Evolutionary conservation across 2,888 invertebrate species (phyloP).

Genomic region (Sisyra nigra): DNA sequence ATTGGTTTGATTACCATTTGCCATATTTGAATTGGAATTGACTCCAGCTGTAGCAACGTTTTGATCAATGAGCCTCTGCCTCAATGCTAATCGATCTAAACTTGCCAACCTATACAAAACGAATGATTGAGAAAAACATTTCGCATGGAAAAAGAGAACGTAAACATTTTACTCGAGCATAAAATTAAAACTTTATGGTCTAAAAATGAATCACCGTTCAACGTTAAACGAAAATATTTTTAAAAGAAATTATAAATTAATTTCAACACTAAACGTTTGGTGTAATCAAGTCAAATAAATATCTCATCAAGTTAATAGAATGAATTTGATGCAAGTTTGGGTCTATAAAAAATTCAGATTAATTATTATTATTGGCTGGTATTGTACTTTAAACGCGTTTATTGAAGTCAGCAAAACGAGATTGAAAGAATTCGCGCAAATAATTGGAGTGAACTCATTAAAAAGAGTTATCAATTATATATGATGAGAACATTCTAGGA

Average conservation of each 20-base stretch:
- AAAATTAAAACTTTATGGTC: too few species aligned
- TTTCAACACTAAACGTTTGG: not conserved
- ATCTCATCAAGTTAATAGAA: too few species aligned
- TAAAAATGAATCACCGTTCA: not conserved
- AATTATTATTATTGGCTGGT: too few species aligned
- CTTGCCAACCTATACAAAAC: constrained; percentile 39
- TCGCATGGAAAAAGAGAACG: not conserved
- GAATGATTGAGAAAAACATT: not conserved
- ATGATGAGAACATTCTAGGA: too few species aligned
- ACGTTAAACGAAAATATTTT: not conserved
- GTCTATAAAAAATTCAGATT: too few species aligned
- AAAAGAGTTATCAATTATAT: too few species aligned
- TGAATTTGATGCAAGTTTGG: too few species aligned
- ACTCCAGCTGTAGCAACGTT: constrained; percentile 29
- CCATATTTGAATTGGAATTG: constrained; percentile 11
- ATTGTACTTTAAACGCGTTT: too few species aligned
- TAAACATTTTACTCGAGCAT: not conserved
- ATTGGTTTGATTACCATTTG: constrained; percentile 30
- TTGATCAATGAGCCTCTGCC: constrained; percentile 69
- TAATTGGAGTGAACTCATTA: too few species aligned
- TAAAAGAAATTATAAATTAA: not conserved
- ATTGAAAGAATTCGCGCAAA: too few species aligned
- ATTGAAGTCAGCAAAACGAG: too few species aligned
- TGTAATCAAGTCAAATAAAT: not conserved
- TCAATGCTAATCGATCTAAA: constrained; percentile 63